Conservation (phyloP, 2,888 invertebrate species). For the Rhagium mordax region DNA sequence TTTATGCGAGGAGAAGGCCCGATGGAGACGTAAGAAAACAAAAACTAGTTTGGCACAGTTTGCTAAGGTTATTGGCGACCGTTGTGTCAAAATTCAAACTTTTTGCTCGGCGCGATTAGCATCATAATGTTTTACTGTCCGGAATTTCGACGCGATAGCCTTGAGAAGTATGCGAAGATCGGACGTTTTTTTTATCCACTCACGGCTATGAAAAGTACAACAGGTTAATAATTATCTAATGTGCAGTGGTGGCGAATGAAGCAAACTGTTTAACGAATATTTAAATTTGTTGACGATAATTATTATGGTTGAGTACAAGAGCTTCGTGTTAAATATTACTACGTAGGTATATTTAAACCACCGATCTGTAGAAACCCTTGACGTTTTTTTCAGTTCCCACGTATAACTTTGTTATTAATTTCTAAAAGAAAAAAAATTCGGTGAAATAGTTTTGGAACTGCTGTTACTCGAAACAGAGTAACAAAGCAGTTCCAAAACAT, state of each 20-base stretch:
- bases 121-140: neutral
- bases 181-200: constrained; percentile 9
- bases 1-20: neutral
- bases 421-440: no score
- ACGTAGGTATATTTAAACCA: no score
- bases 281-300: no score
- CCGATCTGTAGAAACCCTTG: no score
- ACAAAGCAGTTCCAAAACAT: no score
- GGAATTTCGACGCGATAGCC: constrained; percentile 21
- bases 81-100: constrained; percentile 24
- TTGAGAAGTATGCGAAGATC: constrained; percentile 25
- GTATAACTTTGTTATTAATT: no score
- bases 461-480: no score
- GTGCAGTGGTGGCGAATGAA: constrained; percentile 1
- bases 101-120: constrained; percentile 16
- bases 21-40: neutral
- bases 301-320: no score
- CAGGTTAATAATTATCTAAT: constrained; percentile 14
- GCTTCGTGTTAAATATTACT: no score
- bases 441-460: no score
- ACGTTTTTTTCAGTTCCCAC: no score
- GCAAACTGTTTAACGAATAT: neutral
- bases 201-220: neutral
- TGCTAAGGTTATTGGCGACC: constrained; percentile 26
- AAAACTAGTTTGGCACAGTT: constrained; percentile 33